These are phyloP conservation scores for Mustela erminea DNA, from an alignment of 2,797 vertebrate genomes.

Conservation along the genomic window DNA sequence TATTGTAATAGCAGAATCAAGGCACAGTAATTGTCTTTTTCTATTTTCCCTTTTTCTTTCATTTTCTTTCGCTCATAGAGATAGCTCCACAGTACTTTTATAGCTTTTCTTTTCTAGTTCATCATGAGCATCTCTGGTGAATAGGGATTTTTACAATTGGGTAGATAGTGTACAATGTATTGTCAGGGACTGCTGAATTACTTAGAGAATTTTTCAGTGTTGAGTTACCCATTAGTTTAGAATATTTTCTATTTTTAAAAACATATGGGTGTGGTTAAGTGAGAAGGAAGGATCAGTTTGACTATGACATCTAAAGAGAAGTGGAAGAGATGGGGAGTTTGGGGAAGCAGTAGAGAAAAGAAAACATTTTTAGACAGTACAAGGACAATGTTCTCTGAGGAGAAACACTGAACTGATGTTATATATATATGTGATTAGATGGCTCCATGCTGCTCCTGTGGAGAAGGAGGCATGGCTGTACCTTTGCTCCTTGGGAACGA, in stretches of 20 bases:
- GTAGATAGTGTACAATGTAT: neutral
- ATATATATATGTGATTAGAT: neutral
- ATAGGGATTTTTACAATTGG: neutral
- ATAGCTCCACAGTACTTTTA: neutral
- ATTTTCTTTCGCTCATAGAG: neutral
- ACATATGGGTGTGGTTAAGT: neutral
- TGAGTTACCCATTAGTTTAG: conserved; percentile 38
- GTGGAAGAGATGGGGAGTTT: neutral
- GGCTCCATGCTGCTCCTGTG: neutral
- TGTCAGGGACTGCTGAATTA: neutral
- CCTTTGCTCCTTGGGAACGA: neutral
- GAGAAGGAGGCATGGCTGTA: neutral
- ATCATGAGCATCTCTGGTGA: neutral
- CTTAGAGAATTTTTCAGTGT: neutral
- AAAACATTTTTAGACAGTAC: neutral
- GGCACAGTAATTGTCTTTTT: neutral
- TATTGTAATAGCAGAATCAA: neutral
- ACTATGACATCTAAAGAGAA: conserved; percentile 34
- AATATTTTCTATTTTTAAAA: conserved; percentile 29
- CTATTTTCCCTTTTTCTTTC: neutral
- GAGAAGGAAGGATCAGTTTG: neutral
- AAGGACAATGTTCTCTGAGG: neutral
- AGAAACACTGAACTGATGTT: neutral
- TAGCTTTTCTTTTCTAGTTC: conserved; percentile 1
- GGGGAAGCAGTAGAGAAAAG: neutral